Evolutionary conservation across 2,797 vertebrate species (phyloP).

Genomic region (Sebastes nivosus): DNA sequence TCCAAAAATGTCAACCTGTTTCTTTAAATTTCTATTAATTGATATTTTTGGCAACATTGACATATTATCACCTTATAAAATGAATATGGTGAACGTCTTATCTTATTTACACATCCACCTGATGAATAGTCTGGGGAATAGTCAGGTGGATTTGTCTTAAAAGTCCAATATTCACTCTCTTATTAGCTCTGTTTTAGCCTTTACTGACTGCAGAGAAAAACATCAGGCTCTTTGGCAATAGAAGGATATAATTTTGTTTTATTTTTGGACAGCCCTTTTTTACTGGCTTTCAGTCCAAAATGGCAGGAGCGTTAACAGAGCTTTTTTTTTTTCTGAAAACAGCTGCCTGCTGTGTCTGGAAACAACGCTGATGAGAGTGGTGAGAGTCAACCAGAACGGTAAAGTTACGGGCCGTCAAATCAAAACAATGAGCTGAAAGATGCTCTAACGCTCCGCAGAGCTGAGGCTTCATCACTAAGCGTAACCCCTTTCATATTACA

Average conservation of each 20-base stretch:
- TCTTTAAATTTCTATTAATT: not conserved
- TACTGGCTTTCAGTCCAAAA: too few relatives aligned
- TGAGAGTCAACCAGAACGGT: not conserved
- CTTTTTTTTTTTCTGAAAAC: not conserved
- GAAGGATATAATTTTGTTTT: rapidly evolving
- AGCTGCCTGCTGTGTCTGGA: not conserved
- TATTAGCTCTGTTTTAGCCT: not conserved
- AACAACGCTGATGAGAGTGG: not conserved
- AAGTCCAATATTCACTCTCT: not conserved
- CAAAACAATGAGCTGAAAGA: not conserved
- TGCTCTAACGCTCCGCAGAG: not conserved
- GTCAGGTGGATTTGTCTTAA: not conserved
- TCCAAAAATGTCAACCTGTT: not conserved
- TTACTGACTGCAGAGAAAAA: too few relatives aligned
- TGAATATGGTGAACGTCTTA: not conserved
- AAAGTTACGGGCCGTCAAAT: too few relatives aligned
- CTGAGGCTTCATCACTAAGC: not conserved
- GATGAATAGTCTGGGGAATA: not conserved
- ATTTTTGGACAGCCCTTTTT: too few relatives aligned
- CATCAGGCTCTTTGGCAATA: not conserved
- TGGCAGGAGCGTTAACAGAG: too few relatives aligned
- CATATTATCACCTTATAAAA: not conserved
- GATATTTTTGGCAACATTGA: not conserved
- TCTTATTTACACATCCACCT: not conserved
- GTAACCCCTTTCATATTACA: not conserved